Conservation (phyloP, 2,113 vertebrate species). For the Melanocharis versteri region DNA sequence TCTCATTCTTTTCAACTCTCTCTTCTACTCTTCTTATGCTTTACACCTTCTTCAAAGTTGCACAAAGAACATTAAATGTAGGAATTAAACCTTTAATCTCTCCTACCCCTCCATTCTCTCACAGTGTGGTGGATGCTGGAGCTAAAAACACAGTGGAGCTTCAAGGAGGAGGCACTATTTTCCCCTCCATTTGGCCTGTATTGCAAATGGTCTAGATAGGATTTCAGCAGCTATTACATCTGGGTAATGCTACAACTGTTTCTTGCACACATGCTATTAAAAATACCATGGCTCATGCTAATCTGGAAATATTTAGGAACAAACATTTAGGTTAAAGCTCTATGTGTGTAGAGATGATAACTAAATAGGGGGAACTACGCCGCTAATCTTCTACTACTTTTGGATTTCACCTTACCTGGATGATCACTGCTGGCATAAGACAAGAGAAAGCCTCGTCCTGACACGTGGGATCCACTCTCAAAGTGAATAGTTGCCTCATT, state of each 20-base stretch:
- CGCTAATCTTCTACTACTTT: neutral
- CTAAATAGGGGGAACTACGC: neutral
- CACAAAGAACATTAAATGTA: neutral
- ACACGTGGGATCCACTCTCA: slow-evolving; percentile 78
- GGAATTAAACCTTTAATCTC: neutral
- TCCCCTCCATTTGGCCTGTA: neutral
- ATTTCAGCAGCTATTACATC: neutral
- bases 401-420: slow-evolving; percentile 74
- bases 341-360: neutral
- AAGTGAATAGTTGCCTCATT: slow-evolving; percentile 81
- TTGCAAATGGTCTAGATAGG: neutral
- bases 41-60: neutral
- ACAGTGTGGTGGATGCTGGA: neutral
- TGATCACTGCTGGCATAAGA: slow-evolving; percentile 81
- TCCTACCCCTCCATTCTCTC: neutral
- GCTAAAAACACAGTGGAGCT: neutral
- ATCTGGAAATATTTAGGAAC: neutral
- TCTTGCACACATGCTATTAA: neutral
- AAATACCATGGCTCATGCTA: neutral
- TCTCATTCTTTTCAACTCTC: neutral
- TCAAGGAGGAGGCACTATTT: neutral
- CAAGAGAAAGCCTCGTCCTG: slow-evolving; percentile 84
- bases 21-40: neutral
- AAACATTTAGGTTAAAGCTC: neutral
- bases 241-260: neutral